These are phyloP conservation scores for Euproctis similis DNA, from an alignment of 2,888 invertebrate genomes.

Conservation along the genomic window DNA sequence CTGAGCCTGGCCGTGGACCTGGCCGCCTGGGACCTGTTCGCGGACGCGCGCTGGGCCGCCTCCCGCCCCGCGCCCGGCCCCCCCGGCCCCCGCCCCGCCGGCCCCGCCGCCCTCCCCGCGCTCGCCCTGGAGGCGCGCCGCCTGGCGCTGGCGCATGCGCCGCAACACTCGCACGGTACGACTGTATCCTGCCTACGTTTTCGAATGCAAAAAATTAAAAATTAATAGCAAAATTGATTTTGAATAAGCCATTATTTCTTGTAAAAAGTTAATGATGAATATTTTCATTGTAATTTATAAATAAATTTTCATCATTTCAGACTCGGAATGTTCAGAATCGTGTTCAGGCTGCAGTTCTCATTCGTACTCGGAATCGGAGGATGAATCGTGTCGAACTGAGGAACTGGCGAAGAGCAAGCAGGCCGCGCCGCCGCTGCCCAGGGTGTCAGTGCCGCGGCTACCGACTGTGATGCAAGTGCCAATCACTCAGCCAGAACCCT, in stretches of 20 bases:
- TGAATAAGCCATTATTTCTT: no score
- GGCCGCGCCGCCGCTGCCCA: slow-evolving; percentile 47
- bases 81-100: slow-evolving; percentile 77
- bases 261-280: no score
- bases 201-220: no score
- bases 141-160: no score
- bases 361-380: slow-evolving; percentile 45
- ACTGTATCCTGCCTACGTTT: no score
- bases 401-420: slow-evolving; percentile 39
- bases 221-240: no score
- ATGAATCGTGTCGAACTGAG: slow-evolving; percentile 34
- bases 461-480: slow-evolving; percentile 48
- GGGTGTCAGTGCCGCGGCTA: slow-evolving; percentile 30
- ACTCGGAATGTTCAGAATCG: slow-evolving; percentile 82
- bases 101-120: slow-evolving; percentile 78
- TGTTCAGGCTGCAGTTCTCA: slow-evolving; percentile 78
- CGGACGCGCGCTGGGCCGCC: slow-evolving; percentile 88
- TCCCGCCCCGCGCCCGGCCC: no score
- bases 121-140: no score
- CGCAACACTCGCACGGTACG: no score
- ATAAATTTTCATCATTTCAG: slow-evolving; percentile 44
- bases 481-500: slow-evolving; percentile 37
- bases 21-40: slow-evolving; percentile 89
- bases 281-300: background rate
- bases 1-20: slow-evolving; percentile 90